Percentiles rank a stretch among this genome's conserved stretches.
These are phyloP conservation scores for Agelastica alni DNA, from an alignment of 2,888 invertebrate species.

Conservation along the genomic window DNA sequence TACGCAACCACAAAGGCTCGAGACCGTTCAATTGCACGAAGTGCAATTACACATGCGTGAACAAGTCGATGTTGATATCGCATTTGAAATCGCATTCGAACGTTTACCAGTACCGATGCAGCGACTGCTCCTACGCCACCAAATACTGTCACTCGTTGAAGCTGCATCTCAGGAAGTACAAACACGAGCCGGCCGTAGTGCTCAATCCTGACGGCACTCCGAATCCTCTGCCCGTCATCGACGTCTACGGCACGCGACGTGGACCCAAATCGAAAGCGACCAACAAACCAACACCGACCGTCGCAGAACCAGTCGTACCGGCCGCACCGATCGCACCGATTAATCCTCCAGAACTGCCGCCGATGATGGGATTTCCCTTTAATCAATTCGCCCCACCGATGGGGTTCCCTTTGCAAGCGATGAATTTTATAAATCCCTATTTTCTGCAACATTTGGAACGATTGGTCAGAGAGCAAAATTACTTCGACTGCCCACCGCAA, in stretches of 20 bases:
- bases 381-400: constrained; percentile 39
- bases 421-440: constrained; percentile 46
- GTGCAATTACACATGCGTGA: constrained; percentile 91
- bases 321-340: constrained; percentile 20
- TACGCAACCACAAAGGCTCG: constrained; percentile 90
- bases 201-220: constrained; percentile 87
- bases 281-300: constrained; percentile 6
- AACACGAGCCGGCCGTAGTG: constrained; percentile 89
- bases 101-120: constrained; percentile 90
- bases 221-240: constrained; percentile 85
- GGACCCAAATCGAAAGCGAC: constrained; percentile 70
- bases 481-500: constrained; percentile 8
- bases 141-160: constrained; percentile 98
- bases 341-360: constrained; percentile 25
- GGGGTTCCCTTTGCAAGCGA: constrained; percentile 38
- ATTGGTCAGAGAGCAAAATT: constrained; percentile 28
- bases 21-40: constrained; percentile 94
- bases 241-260: constrained; percentile 86
- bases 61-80: constrained; percentile 98
- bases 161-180: constrained; percentile 89
- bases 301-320: no score
- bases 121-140: constrained; percentile 92
- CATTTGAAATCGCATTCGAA: constrained; percentile 95
- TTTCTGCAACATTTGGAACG: constrained; percentile 41
- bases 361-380: constrained; percentile 38